These are phyloP conservation scores for Apis dorsata DNA, from an alignment of 1,140 invertebrate genomes.

Conservation along the genomic window DNA sequence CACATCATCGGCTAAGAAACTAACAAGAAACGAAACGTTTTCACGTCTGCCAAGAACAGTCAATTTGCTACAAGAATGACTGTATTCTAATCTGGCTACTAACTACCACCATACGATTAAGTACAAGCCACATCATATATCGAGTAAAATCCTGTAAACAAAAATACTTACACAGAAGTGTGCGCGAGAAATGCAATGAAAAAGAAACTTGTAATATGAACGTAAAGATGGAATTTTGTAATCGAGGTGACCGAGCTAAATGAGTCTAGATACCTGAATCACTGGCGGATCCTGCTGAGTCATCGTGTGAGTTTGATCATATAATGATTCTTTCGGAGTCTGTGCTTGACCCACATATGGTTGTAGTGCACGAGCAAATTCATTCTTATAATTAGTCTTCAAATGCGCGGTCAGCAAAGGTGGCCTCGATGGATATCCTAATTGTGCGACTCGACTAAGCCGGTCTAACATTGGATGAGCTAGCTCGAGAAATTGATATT, in stretches of 20 bases:
- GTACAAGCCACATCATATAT: conserved; percentile 52
- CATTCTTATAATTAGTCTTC: conserved; percentile 83
- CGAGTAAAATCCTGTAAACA: conserved; percentile 53
- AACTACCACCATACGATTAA: conserved; percentile 46
- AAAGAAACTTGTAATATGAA: conserved; percentile 61
- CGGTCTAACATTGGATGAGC: conserved; percentile 85
- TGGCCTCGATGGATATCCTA: conserved; percentile 84
- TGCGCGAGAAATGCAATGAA: conserved; percentile 53
- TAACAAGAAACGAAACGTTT: conserved; percentile 37
- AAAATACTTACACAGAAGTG: conserved; percentile 55
- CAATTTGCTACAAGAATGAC: conserved; percentile 38
- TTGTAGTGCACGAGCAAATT: conserved; percentile 84
- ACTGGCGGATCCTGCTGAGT: conserved; percentile 70
- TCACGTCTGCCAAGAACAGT: conserved; percentile 14
- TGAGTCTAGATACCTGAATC: conserved; percentile 68
- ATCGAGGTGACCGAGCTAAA: conserved; percentile 22
- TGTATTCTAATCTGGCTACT: conserved; percentile 42
- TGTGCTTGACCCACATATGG: conserved; percentile 81
- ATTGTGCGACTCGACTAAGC: conserved; percentile 83
- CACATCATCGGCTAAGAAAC: conserved; percentile 34
- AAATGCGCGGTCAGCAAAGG: conserved; percentile 74
- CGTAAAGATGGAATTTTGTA: conserved; percentile 44
- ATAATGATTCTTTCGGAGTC: conserved; percentile 70
- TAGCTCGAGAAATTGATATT: conserved; percentile 87
- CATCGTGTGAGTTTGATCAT: conserved; percentile 70